These are phyloP conservation scores for Sthenelais limicola DNA, from an alignment of 2,888 invertebrate genomes.

Conservation along the genomic window DNA sequence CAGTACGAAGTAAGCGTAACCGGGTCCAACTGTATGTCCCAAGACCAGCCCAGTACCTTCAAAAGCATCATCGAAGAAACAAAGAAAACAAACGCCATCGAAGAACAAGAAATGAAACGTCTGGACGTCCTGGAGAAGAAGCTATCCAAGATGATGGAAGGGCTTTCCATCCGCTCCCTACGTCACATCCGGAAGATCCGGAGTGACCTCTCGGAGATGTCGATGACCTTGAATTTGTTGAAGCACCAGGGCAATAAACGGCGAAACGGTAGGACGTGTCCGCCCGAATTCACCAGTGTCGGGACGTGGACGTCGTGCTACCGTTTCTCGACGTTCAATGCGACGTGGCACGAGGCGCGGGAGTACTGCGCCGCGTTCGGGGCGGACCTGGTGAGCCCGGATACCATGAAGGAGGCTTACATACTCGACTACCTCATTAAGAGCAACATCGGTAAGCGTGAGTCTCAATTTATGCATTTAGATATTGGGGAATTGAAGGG, in stretches of 20 bases:
- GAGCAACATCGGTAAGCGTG: constrained; percentile 57
- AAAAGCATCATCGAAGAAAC: constrained; percentile 12
- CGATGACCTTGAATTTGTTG: constrained; percentile 40
- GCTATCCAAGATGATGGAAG: constrained; percentile 51
- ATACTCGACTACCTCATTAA: constrained; percentile 62
- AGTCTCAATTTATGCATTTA: not conserved
- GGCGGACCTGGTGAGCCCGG: constrained; percentile 60
- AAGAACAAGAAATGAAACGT: constrained; percentile 37
- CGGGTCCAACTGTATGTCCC: constrained; percentile 39
- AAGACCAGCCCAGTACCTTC: constrained; percentile 29
- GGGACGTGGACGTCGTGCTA: constrained; percentile 63
- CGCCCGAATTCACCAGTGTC: constrained; percentile 57
- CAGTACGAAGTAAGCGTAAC: constrained; percentile 38
- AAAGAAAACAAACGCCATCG: constrained; percentile 15
- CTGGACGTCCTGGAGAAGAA: constrained; percentile 47
- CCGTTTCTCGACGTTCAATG: constrained; percentile 61
- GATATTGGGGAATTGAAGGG: too few species aligned
- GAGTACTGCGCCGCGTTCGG: constrained; percentile 63
- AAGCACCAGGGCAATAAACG: constrained; percentile 38
- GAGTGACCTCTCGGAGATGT: constrained; percentile 45
- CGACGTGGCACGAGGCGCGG: constrained; percentile 63
- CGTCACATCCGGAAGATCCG: constrained; percentile 58
- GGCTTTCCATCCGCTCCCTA: constrained; percentile 54
- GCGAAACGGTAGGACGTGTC: constrained; percentile 51
- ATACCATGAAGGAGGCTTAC: constrained; percentile 61